phyloP scores from a whole-genome alignment of 2,888 invertebrate species.

The Rhopalosiphum nymphaeae region DNA sequence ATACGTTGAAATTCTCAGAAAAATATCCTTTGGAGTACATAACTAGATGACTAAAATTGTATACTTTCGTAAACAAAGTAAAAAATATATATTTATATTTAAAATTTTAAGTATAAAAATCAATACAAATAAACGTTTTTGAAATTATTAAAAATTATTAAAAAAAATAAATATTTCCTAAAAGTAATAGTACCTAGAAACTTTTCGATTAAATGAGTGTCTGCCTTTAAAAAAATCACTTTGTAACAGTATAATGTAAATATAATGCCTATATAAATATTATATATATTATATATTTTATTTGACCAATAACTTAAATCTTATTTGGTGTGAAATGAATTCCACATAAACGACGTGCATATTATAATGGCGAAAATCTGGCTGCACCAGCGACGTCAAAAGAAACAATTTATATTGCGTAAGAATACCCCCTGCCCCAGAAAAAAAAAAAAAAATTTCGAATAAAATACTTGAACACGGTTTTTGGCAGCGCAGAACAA shows the following conservation, averaged over 20 bases:
- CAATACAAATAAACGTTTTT: not conserved
- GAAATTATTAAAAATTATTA: not conserved
- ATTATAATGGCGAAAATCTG: not conserved
- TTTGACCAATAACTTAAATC: not conserved
- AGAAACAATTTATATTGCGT: constrained; percentile 1
- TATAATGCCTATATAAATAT: not conserved
- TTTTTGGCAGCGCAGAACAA: not conserved
- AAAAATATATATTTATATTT: too few species aligned
- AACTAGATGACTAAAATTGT: not conserved
- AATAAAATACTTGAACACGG: not conserved
- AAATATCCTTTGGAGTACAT: not conserved
- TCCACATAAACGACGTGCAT: not conserved
- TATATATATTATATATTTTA: constrained; percentile 6
- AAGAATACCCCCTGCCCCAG: not conserved
- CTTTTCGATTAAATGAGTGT: not conserved
- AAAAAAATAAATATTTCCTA: not conserved
- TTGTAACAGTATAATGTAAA: not conserved
- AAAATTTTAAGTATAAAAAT: not conserved
- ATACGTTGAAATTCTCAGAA: not conserved
- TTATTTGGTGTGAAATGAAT: constrained; percentile 5
- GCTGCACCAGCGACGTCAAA: not conserved
- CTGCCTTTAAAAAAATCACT: not conserved
- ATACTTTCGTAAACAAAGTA: not conserved
- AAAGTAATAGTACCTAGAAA: too few species aligned
- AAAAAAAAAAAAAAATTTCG: not conserved